Evolutionary conservation across 2,797 vertebrate genomes (phyloP).

Genomic region (Hemibagrus guttatus): DNA sequence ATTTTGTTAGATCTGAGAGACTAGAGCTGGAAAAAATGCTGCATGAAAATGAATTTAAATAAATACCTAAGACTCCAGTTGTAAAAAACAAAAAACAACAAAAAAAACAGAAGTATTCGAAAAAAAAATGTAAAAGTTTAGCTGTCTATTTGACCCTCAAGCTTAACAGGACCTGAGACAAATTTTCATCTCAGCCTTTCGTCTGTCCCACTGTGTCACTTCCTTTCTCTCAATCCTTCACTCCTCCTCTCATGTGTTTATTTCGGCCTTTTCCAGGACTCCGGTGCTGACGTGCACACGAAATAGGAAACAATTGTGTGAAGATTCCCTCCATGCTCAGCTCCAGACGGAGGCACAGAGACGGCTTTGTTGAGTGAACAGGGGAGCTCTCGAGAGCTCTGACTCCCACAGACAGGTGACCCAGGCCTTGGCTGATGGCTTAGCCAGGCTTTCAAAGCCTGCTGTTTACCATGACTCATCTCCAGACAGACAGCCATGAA

Average conservation of each 20-base stretch:
- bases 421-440: conserved; percentile 50
- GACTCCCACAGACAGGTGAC: conserved; percentile 69
- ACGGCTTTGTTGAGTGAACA: conserved; percentile 41
- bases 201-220: not conserved
- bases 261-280: conserved; percentile 16
- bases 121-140: conserved; percentile 4
- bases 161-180: conserved; percentile 10
- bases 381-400: conserved; percentile 22
- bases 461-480: conserved; percentile 70
- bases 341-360: conserved; percentile 37
- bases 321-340: conserved; percentile 20
- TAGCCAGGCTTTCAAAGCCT: conserved; percentile 67
- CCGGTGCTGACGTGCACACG: not conserved
- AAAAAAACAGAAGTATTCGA: not conserved
- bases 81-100: too few relatives aligned
- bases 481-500: conserved; percentile 49
- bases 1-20: not conserved
- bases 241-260: not conserved
- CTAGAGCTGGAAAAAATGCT: not conserved
- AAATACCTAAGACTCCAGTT: not conserved
- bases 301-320: conserved; percentile 30
- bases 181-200: conserved; percentile 10
- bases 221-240: not conserved
- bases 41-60: not conserved
- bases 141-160: conserved; percentile 9